Conservation (phyloP, 2,797 vertebrate genomes). For the Champsocephalus esox region DNA sequence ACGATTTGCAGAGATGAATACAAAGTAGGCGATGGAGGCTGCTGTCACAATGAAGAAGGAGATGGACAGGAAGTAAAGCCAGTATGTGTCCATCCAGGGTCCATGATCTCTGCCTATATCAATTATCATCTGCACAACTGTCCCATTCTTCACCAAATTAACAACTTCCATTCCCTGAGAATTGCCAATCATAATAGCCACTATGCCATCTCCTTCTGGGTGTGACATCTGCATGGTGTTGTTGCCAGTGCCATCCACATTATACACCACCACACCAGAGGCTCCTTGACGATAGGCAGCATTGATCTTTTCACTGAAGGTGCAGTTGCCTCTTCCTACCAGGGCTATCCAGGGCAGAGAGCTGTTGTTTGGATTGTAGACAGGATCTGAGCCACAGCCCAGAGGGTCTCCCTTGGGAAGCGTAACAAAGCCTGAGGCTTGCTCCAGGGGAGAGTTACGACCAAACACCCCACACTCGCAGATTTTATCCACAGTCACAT, state of each 20-base stretch:
- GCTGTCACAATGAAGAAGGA: slow-evolving; percentile 93
- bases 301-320: slow-evolving; percentile 88
- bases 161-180: slow-evolving; percentile 87
- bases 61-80: slow-evolving; percentile 93
- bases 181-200: slow-evolving; percentile 94
- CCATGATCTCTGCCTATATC: slow-evolving; percentile 85
- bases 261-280: slow-evolving; percentile 90
- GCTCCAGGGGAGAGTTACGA: slow-evolving; percentile 75
- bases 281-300: slow-evolving; percentile 83
- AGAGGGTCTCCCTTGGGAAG: slow-evolving; percentile 83
- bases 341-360: slow-evolving; percentile 88
- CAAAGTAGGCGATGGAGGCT: slow-evolving; percentile 91
- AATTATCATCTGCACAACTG: slow-evolving; percentile 87
- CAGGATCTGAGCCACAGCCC: slow-evolving; percentile 83
- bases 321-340: slow-evolving; percentile 92
- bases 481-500: slow-evolving; percentile 58
- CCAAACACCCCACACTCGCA: slow-evolving; percentile 90
- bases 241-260: slow-evolving; percentile 80
- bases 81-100: slow-evolving; percentile 89
- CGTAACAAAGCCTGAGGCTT: slow-evolving; percentile 77
- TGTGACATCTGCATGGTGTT: slow-evolving; percentile 82
- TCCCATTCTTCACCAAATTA: slow-evolving; percentile 76
- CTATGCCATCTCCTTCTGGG: slow-evolving; percentile 65
- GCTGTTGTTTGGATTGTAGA: slow-evolving; percentile 70
- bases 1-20: slow-evolving; percentile 90